Evolutionary conservation across 1,140 invertebrate species (phyloP), one percentile per base, ranked within the genome.

Genomic region (Zaprionus ghesquierei): DNA sequence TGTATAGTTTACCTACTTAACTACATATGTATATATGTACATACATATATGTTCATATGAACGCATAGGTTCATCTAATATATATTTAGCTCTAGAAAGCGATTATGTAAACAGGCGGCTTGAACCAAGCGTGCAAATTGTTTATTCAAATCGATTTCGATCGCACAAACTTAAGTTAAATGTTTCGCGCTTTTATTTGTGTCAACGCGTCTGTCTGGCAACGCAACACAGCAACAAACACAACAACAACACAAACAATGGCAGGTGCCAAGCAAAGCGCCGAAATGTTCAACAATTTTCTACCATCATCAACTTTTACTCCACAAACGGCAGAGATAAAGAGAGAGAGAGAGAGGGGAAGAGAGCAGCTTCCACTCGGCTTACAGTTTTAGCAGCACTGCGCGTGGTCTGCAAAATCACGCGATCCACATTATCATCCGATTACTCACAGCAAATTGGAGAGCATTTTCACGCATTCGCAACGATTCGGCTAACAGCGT

Each of bases 91-190:
- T 55, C 20, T 38, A 59, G 27, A 70, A 82, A 79, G 35, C 59
- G 62, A 60, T 86, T 87, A 87, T 79, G 72, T 79, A 86, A 86
- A 56, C 22, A 38, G 31, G 12, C 81, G 65, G 53, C 63, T 86
- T 75, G 75, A 55, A 75, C 69, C 63, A 77, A 58, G 46, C 79
- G 64, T 59, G 56, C 64, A 82, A 86, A 86, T 79, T 82, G 79
- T 87, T 86, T 87, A 86, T 86, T 87, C 84, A 87, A 87, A 86
- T 87, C 62, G 64, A 81, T 78, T 61, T 66, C 58, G 41, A 68
- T 58, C 60, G 73, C 44, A 69, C 74, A 22, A 51, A 70, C 54
- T 69, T 54, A 69, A 60, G 64, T 85, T 77, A 77, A 86, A 73
- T 77, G 66, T 53, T 87, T 87, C 46, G 75, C 61, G 31, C 55